Conservation (phyloP, 2,113 vertebrate species). For the Mastomys coucha region DNA sequence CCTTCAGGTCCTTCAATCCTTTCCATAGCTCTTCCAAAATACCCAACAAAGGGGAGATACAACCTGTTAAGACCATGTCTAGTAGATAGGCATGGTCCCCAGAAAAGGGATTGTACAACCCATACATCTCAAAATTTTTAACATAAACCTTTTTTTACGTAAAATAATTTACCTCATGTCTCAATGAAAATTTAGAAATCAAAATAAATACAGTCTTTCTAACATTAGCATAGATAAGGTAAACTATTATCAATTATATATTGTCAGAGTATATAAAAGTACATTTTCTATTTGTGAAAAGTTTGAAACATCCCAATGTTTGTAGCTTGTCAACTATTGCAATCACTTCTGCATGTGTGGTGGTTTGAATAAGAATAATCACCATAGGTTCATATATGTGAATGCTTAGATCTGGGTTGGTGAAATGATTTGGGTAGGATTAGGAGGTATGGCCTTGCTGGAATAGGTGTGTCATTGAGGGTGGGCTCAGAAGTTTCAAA, state of each 20-base stretch:
- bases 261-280: constrained; percentile 3
- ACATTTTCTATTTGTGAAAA: constrained; percentile 61
- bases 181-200: not conserved
- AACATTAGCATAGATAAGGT: not conserved
- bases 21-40: too few relatives aligned
- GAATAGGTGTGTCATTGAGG: not conserved
- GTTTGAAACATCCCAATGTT: constrained; percentile 61
- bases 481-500: not conserved
- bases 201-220: not conserved
- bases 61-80: too few relatives aligned
- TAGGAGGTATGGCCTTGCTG: not conserved
- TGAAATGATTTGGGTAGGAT: not conserved
- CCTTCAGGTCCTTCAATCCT: too few relatives aligned
- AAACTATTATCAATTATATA: not conserved
- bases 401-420: not conserved
- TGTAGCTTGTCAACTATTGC: constrained; percentile 50
- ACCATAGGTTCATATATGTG: not conserved
- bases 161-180: not conserved
- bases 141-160: not conserved
- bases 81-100: too few relatives aligned
- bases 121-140: not conserved
- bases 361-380: not conserved
- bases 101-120: too few relatives aligned
- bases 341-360: constrained; percentile 16
- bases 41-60: too few relatives aligned